Base-by-base conservation (phyloP, 2,113 vertebrate species). In the Peucedramus taeniatus region DNA sequence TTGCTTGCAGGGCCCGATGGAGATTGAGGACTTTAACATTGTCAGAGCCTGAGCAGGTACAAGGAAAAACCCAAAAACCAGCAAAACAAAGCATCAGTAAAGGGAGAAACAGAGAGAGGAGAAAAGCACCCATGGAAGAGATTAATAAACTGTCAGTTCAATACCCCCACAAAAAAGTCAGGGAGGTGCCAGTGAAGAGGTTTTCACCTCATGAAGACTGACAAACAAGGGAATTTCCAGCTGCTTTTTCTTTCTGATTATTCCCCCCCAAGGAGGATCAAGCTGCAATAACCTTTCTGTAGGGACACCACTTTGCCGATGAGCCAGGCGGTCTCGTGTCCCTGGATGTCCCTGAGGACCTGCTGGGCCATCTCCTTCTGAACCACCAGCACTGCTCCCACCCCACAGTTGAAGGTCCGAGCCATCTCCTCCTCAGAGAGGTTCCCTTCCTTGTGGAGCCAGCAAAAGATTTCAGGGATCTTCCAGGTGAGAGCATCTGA, bases 331-430 rank as follows among this genome's bases (percentile, higher is more conserved):
- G 98, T 94, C 81, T 99, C 98, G 0, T 95, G 97, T 28, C 77
- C 98, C 71, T 97, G 98, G 31, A 99, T 45, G 45, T 98, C 98
- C 21, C 71, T 91, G 37, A 99, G 97, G 19, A 99, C 96, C 80
- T 97, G 97, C 96, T 98, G 98, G 69, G 98, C 98, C 10, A 98
- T 92, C 19, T 96, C 90, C 18, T 98, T 96, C 37, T 98, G 92
- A 0, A 99, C 99, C 75, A 99, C 98, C 35, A 99, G 96, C 93
- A 98, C 98, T 0, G 98, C 99, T 6, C 99, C 99, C 4, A 99
- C 57, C 21, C 99, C 99, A 39, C 99, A 99, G 97, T 99, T 99
- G 94, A 99, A 99, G 3, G 99, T 99, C n/a, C 98, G 98, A 77
- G 98, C 96, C 99, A 99, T 99, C 97, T 99, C 99, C 74, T 99